Conservation (phyloP, 2,797 vertebrate species). For the Halcyon leucocephala region DNA sequence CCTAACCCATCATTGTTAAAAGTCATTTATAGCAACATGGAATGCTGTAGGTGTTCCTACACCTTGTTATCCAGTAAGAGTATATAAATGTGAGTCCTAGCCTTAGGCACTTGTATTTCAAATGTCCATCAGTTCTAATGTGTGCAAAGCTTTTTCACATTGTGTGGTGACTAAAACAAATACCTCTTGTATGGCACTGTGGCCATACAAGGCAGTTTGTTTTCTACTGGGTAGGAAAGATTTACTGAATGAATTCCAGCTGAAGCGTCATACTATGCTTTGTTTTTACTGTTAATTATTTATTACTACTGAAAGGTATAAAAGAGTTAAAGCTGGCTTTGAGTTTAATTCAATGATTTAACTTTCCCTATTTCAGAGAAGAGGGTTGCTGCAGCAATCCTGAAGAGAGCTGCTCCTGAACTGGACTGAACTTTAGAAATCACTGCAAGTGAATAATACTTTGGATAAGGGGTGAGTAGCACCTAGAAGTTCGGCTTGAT, state of each 20-base stretch:
- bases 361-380: neutral
- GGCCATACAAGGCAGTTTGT: conserved; percentile 14
- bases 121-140: neutral
- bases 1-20: neutral
- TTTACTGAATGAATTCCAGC: conserved; percentile 3
- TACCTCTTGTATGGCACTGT: neutral
- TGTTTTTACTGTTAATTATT: conserved; percentile 51
- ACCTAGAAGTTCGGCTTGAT: neutral
- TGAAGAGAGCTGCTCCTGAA: neutral
- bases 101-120: conserved; percentile 37
- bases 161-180: conserved; percentile 22
- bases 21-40: neutral
- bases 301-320: conserved; percentile 39
- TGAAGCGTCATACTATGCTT: neutral
- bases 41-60: conserved; percentile 48
- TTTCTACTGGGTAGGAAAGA: conserved; percentile 11
- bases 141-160: neutral
- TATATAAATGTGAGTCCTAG: neutral
- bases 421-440: neutral
- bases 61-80: neutral
- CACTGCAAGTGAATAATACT: neutral
- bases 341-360: neutral
- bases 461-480: conserved; percentile 34
- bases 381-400: neutral
- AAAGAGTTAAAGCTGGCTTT: conserved; percentile 28